Evolutionary conservation across 2,113 vertebrate genomes (phyloP).

Genomic region (Mobula birostris): DNA sequence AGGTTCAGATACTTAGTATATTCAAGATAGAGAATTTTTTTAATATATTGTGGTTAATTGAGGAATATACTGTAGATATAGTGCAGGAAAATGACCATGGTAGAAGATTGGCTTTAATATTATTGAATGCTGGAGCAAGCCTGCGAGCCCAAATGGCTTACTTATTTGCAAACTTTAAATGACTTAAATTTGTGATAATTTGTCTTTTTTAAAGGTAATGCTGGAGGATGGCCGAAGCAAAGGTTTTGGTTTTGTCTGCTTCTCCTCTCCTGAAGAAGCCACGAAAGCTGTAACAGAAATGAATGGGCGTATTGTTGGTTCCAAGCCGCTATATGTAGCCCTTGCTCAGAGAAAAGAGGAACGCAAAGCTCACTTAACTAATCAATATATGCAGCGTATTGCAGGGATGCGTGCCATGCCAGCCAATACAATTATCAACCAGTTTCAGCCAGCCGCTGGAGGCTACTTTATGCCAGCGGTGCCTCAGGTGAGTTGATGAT

Average conservation of each 20-base stretch:
- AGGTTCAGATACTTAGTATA: too few species aligned
- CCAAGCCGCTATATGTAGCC: constrained; percentile 90
- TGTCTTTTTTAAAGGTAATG: constrained; percentile 72
- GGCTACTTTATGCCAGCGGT: constrained; percentile 97
- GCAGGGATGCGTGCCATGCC: constrained; percentile 95
- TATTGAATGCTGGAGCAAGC: too few species aligned
- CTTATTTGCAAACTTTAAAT: background rate
- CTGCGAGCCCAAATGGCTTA: too few species aligned
- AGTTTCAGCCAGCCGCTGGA: constrained; percentile 88
- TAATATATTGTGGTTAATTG: too few species aligned
- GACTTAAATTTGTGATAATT: background rate
- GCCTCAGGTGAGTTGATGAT: constrained; percentile 70
- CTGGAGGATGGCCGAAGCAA: constrained; percentile 95
- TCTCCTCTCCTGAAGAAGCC: constrained; percentile 96
- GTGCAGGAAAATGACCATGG: too few species aligned
- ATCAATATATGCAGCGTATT: constrained; percentile 98
- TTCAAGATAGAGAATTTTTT: too few species aligned
- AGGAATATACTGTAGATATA: too few species aligned
- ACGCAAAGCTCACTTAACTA: constrained; percentile 93
- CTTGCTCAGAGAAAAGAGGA: constrained; percentile 95
- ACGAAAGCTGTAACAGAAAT: constrained; percentile 98
- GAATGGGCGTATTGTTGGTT: constrained; percentile 95
- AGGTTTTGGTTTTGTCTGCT: constrained; percentile 97
- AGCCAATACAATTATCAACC: constrained; percentile 92
- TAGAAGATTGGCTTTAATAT: too few species aligned